phyloP scores from a whole-genome alignment of 2,888 invertebrate genomes.

The Torymus texanus region DNA sequence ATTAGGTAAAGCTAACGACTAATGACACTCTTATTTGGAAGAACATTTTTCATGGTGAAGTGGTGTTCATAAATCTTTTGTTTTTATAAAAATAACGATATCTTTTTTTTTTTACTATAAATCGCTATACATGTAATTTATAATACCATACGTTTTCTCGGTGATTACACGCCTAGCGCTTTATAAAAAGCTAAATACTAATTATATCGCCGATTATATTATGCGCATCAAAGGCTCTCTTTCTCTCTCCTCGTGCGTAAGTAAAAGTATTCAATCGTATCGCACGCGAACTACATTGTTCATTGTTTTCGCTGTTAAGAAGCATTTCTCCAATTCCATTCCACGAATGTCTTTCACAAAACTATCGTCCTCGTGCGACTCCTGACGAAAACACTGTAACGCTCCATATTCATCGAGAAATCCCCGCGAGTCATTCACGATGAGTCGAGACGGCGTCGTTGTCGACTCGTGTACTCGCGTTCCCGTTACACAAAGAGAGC shows the following conservation, averaged over 20 bases:
- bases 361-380: constrained; percentile 14
- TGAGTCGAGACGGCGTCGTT: neutral
- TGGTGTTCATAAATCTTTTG: neutral
- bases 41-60: neutral
- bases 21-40: neutral
- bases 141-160: neutral
- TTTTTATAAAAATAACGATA: neutral
- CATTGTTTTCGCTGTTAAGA: neutral
- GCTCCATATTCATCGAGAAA: neutral
- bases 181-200: constrained; percentile 1
- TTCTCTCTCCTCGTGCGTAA: neutral
- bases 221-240: neutral
- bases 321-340: neutral
- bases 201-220: constrained; percentile 11
- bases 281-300: constrained; percentile 26
- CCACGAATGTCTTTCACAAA: neutral
- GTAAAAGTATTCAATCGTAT: constrained; percentile 33
- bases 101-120: neutral
- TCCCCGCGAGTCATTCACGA: constrained; percentile 5
- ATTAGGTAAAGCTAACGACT: no score
- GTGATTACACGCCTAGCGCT: neutral
- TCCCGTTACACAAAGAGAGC: constrained; percentile 12
- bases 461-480: constrained; percentile 3
- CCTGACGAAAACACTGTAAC: neutral
- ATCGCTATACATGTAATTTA: neutral